phyloP scores from a whole-genome alignment of 2,797 vertebrate genomes.

The Acestrorhynchus altus region DNA sequence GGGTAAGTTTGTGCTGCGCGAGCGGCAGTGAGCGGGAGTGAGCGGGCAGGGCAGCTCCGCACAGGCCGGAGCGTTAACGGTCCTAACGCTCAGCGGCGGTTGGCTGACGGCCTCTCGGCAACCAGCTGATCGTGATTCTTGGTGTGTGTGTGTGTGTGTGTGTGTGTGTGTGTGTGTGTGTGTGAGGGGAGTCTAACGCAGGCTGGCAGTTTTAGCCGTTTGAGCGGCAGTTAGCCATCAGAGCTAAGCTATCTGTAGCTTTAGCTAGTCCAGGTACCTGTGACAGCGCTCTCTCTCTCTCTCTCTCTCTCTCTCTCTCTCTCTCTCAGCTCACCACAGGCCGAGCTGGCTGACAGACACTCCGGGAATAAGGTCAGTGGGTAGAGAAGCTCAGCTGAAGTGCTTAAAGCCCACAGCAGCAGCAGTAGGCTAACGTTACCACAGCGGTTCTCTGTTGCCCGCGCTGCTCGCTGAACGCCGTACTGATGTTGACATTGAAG shows the following conservation, averaged over 20 bases:
- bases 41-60: not conserved
- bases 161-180: no score
- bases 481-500: not conserved
- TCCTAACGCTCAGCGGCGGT: slow-evolving; percentile 10
- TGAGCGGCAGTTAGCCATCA: slow-evolving; percentile 45
- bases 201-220: slow-evolving; percentile 21
- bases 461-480: no score
- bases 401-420: no score
- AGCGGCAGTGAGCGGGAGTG: slow-evolving; percentile 22
- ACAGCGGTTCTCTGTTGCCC: slow-evolving; percentile 35
- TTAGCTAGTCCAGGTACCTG: slow-evolving; percentile 11
- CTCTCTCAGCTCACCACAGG: no score
- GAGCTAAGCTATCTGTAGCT: slow-evolving; percentile 28
- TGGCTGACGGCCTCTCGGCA: slow-evolving; percentile 25
- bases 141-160: no score
- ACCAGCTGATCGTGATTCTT: slow-evolving; percentile 23
- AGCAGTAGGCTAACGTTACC: no score
- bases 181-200: no score
- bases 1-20: slow-evolving; percentile 62
- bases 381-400: no score
- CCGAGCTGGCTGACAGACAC: no score
- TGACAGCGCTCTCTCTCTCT: no score
- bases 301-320: no score
- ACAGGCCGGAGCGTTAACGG: slow-evolving; percentile 33
- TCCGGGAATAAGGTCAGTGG: no score